Conservation (phyloP, 2,888 invertebrate genomes). For the Volucella zonaria region DNA sequence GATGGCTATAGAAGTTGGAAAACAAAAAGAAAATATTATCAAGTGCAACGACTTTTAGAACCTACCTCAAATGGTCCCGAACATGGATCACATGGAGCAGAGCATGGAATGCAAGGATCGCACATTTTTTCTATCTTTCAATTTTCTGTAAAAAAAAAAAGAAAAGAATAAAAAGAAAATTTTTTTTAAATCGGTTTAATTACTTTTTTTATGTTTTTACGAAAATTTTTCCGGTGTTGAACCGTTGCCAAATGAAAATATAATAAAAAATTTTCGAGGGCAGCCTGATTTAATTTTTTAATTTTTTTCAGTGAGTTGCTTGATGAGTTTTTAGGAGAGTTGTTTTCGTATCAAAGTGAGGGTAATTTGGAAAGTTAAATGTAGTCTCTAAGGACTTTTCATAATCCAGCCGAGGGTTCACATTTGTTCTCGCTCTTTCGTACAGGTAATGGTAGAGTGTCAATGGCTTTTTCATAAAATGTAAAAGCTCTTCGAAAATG, state of each 20-base stretch:
- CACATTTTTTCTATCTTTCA: conserved; percentile 31
- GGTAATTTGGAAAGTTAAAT: no score
- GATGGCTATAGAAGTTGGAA: conserved; percentile 75
- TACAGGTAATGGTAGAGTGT: background rate
- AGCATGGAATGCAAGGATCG: conserved; percentile 68
- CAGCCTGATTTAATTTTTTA: background rate
- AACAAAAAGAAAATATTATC: conserved; percentile 4
- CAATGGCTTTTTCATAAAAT: background rate
- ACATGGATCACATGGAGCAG: conserved; percentile 80
- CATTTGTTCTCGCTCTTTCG: background rate
- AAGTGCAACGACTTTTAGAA: background rate
- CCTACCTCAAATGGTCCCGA: conserved; percentile 81
- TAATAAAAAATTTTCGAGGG: conserved; percentile 9
- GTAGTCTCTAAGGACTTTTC: no score
- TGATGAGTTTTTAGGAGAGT: conserved; percentile 5
- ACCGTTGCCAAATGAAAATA: conserved; percentile 28
- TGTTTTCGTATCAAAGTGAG: background rate
- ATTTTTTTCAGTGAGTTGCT: background rate
- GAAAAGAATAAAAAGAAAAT: background rate
- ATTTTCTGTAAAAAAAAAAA: background rate
- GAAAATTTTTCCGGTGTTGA: conserved; percentile 38
- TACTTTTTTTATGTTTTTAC: conserved; percentile 31
- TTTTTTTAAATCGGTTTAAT: conserved; percentile 33
- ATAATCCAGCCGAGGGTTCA: no score
- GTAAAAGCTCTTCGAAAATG: no score